These are phyloP conservation scores for Callithrix jacchus DNA, from an alignment of 2,113 vertebrate species.

Conservation along the genomic window DNA sequence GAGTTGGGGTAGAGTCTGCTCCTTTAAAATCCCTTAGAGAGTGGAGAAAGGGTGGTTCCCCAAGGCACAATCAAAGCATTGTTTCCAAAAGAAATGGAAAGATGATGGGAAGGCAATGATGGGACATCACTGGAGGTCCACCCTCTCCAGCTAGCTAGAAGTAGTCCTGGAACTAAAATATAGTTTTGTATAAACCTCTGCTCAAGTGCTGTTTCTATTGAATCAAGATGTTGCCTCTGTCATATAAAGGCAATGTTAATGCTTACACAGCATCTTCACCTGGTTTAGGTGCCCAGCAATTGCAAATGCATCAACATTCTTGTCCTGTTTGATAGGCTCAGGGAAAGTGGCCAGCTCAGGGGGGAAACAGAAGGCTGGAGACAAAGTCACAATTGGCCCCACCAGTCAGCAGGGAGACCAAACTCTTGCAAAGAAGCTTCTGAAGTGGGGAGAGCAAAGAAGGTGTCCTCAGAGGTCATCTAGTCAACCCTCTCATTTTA, in stretches of 20 bases:
- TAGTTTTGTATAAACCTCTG: not conserved
- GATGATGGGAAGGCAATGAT: not conserved
- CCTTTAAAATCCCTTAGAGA: not conserved
- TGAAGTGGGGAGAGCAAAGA: not conserved
- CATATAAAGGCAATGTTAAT: not conserved
- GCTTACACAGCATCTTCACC: not conserved
- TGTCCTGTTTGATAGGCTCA: not conserved
- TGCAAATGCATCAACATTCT: not conserved
- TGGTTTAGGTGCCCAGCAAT: not conserved
- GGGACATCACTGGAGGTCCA: not conserved
- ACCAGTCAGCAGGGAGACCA: not conserved
- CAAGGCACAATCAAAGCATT: not conserved
- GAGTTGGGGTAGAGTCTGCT: not conserved
- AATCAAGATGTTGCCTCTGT: not conserved
- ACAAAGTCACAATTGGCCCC: not conserved
- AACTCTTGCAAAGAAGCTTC: not conserved
- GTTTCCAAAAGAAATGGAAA: not conserved
- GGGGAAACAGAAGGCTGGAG: not conserved
- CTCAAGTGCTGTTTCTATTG: not conserved
- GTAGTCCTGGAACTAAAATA: not conserved
- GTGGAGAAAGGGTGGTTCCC: not conserved
- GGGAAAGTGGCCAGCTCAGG: not conserved
- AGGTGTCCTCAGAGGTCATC: not conserved
- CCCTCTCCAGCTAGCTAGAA: not conserved
- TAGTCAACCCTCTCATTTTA: not conserved